A percentile compares a stretch with the other conserved stretches of the same genome.
Evolutionary conservation across 1,140 invertebrate species (phyloP).

Genomic region (Drosophila bifasciata): DNA sequence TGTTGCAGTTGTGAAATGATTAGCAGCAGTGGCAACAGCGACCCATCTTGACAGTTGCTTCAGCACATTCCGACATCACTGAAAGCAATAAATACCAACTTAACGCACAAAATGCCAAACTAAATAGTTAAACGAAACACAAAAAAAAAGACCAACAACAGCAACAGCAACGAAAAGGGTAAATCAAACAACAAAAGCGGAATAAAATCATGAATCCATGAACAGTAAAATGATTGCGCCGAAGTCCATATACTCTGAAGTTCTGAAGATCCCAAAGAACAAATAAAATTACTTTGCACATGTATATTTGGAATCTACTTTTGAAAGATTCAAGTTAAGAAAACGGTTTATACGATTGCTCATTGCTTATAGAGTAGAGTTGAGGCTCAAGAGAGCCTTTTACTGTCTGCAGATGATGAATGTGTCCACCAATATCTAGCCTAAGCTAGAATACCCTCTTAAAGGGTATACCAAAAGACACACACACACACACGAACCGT

Average conservation of each 20-base stretch:
- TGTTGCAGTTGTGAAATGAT: constrained; percentile 71
- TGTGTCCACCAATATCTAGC: constrained; percentile 8
- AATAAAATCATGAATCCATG: constrained; percentile 2
- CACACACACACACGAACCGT: constrained; percentile 9
- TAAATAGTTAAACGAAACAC: constrained; percentile 78
- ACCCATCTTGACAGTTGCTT: constrained; percentile 71
- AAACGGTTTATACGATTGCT: no score
- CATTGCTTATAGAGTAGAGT: no score
- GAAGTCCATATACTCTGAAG: no score
- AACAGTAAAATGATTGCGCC: no score
- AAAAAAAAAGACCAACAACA: constrained; percentile 11
- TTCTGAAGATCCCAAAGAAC: no score
- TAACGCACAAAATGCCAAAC: constrained; percentile 84
- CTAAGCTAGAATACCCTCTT: background rate
- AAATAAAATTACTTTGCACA: no score
- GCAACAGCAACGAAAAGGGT: constrained; percentile 14
- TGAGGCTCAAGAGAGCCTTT: no score
- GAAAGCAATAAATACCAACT: constrained; percentile 84
- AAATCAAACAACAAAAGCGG: constrained; percentile 28
- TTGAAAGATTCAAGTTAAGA: no score
- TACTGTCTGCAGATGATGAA: no score
- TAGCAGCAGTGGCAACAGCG: constrained; percentile 57
- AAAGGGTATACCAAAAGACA: background rate
- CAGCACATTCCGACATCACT: constrained; percentile 82
- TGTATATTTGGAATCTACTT: no score